A percentile compares a stretch with the other conserved stretches of the same genome.
Conservation (phyloP, 1,140 invertebrate genomes). For the Phymastichus coffea region DNA sequence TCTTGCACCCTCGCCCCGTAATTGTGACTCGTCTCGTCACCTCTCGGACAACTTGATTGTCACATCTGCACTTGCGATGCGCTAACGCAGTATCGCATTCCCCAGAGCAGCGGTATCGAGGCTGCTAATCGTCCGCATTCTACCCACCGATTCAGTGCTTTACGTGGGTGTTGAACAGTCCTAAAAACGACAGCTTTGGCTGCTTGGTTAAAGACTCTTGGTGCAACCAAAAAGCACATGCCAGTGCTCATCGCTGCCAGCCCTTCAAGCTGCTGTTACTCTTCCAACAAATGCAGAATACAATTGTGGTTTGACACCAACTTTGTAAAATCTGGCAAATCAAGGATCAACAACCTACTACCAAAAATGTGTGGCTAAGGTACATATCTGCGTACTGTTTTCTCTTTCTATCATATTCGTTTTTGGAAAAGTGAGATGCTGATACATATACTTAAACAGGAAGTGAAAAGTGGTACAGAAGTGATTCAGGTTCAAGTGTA, state of each 20-base stretch:
- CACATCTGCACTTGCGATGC: too few species aligned
- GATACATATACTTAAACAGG: too few species aligned
- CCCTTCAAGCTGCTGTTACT: not conserved
- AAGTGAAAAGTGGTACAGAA: too few species aligned
- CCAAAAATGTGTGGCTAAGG: slow-evolving; percentile 17
- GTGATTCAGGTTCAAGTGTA: too few species aligned
- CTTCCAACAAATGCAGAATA: not conserved
- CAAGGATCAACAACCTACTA: not conserved
- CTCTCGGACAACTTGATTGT: too few species aligned
- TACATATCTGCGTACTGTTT: too few species aligned
- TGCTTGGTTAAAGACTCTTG: too few species aligned
- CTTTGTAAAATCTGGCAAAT: not conserved
- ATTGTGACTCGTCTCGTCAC: too few species aligned
- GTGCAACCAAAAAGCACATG: slow-evolving; percentile 5
- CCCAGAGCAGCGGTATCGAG: not conserved
- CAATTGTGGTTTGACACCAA: not conserved
- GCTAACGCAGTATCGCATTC: too few species aligned
- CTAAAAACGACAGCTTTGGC: not conserved
- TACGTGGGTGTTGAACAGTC: slow-evolving; percentile 2
- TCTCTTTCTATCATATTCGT: too few species aligned
- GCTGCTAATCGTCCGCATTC: too few species aligned
- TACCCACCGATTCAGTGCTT: not conserved
- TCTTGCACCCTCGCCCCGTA: not conserved
- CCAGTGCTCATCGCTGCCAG: not conserved
- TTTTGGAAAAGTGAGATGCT: too few species aligned